Conservation (phyloP, 2,888 invertebrate genomes). For the Norana najaformis region DNA sequence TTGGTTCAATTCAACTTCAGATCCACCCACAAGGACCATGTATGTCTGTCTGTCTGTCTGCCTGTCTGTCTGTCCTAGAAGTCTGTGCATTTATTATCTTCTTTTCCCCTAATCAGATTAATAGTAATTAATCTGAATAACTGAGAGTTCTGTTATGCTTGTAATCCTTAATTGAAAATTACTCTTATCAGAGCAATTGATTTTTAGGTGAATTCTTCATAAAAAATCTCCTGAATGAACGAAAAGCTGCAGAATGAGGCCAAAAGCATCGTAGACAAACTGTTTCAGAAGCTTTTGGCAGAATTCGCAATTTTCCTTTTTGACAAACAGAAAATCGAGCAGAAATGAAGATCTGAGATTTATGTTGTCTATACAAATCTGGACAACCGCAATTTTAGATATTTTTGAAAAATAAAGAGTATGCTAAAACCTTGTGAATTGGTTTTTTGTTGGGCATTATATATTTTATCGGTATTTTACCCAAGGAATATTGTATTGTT, state of each 20-base stretch:
- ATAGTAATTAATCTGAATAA: not conserved
- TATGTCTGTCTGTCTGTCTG: not conserved
- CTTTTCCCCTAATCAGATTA: not conserved
- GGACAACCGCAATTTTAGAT: not conserved
- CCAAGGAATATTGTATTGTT: not conserved
- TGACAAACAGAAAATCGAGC: not conserved
- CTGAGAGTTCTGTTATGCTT: not conserved
- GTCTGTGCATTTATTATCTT: not conserved
- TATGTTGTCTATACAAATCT: not conserved
- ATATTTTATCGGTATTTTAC: no score
- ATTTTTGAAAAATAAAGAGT: not conserved
- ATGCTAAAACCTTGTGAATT: not conserved
- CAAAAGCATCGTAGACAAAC: no score
- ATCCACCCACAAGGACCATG: no score
- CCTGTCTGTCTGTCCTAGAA: not conserved
- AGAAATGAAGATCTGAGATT: not conserved
- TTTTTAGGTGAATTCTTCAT: conserved; percentile 43
- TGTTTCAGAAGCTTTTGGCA: not conserved
- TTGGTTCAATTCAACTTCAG: no score
- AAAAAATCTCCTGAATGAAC: conserved; percentile 36
- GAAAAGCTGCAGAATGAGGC: not conserved
- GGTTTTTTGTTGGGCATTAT: not conserved
- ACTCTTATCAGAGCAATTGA: not conserved
- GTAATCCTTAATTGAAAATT: not conserved
- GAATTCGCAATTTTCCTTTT: not conserved